These are phyloP conservation scores for Nephrotoma guestfalica DNA, from an alignment of 2,888 invertebrate genomes.

Conservation along the genomic window DNA sequence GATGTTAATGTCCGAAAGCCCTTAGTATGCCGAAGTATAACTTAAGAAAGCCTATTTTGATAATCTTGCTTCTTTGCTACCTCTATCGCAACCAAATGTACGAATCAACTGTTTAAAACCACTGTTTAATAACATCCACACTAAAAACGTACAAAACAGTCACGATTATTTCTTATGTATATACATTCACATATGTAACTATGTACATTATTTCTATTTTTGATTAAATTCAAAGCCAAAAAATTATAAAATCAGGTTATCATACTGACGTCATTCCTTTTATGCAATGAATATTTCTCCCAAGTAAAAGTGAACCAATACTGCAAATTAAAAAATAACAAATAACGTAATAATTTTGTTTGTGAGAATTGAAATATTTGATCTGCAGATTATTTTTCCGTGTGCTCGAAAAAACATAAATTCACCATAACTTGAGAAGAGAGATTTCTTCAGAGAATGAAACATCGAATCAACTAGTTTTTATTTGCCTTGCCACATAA, in stretches of 20 bases:
- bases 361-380: too few relatives aligned
- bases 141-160: neutral
- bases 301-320: neutral
- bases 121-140: neutral
- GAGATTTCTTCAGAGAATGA: neutral
- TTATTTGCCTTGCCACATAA: neutral
- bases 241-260: neutral
- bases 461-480: neutral
- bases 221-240: neutral
- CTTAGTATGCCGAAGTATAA: too few relatives aligned
- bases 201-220: neutral
- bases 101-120: neutral
- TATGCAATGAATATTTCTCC: neutral
- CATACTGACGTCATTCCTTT: neutral
- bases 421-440: neutral
- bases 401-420: too few relatives aligned
- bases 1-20: too few relatives aligned
- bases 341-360: neutral
- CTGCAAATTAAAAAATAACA: neutral
- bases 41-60: too few relatives aligned
- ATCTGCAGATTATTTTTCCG: too few relatives aligned
- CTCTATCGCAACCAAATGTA: neutral
- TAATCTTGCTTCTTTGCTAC: too few relatives aligned
- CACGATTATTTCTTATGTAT: neutral
- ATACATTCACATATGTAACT: neutral